phyloP scores from a whole-genome alignment of 2,113 vertebrate genomes.

The Corythoichthys intestinalis region DNA sequence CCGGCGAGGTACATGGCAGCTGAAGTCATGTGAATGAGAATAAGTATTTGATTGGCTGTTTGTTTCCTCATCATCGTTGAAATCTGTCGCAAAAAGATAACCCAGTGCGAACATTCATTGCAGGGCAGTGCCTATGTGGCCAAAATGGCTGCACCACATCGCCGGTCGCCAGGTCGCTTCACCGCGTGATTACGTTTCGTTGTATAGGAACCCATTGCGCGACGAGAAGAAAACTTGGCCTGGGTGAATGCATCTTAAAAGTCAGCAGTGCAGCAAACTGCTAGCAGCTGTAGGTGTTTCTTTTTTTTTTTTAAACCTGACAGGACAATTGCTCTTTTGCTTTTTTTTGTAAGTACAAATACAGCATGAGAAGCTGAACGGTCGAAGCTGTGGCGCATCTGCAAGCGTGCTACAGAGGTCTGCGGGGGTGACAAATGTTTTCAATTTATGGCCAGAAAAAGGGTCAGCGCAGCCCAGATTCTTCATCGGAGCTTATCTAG shows the following conservation, averaged over 20 bases:
- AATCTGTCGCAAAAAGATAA: too few species aligned
- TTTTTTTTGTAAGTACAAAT: not conserved
- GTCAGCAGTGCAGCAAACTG: not conserved
- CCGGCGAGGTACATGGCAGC: too few species aligned
- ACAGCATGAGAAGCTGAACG: not conserved
- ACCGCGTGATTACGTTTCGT: too few species aligned
- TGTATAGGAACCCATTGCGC: too few species aligned
- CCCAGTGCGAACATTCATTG: too few species aligned
- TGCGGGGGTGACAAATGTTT: conserved; percentile 47
- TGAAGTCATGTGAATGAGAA: too few species aligned
- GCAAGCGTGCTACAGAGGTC: conserved; percentile 14
- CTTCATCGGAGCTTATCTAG: conserved; percentile 41
- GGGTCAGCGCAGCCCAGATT: conserved; percentile 21
- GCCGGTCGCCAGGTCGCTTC: too few species aligned
- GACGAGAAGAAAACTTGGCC: too few species aligned
- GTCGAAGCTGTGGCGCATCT: not conserved
- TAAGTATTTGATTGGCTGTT: too few species aligned
- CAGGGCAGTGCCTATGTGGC: too few species aligned
- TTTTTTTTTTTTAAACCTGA: not conserved
- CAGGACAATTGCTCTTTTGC: not conserved
- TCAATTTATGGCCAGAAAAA: conserved; percentile 36
- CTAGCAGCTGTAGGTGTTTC: not conserved
- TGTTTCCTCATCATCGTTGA: too few species aligned
- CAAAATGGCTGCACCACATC: too few species aligned
- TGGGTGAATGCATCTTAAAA: not conserved